Conservation (phyloP, 2,113 vertebrate species). For the Cephalopholis sonnerati region DNA sequence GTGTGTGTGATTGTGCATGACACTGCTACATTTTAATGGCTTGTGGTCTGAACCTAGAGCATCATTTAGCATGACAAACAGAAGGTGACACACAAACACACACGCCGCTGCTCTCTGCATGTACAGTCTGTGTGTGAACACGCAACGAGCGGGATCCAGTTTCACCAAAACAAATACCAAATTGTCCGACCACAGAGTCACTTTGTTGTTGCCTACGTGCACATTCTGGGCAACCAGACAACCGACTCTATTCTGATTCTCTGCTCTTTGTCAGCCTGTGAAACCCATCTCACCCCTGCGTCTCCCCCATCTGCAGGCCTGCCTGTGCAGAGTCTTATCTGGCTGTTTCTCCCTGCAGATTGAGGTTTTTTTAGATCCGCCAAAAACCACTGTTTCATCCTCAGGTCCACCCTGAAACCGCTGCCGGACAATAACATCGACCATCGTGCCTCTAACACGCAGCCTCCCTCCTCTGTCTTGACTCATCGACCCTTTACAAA, state of each 20-base stretch:
- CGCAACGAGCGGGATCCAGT: constrained; percentile 14
- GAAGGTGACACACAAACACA: constrained; percentile 44
- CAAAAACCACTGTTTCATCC: constrained; percentile 4
- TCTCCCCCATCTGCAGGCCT: not conserved
- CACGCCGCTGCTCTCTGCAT: not conserved
- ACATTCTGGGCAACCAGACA: constrained; percentile 42
- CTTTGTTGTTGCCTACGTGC: constrained; percentile 47
- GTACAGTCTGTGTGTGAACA: constrained; percentile 13
- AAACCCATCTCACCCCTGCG: not conserved
- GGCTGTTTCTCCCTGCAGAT: not conserved
- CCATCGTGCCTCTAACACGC: not conserved
- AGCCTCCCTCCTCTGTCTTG: constrained; percentile 9
- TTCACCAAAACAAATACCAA: constrained; percentile 47
- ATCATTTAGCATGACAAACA: constrained; percentile 49
- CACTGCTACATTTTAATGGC: constrained; percentile 40
- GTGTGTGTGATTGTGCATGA: constrained; percentile 41
- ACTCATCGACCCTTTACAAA: constrained; percentile 46
- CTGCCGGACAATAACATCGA: constrained; percentile 26
- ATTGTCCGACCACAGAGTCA: constrained; percentile 30
- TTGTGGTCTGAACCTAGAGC: constrained; percentile 48
- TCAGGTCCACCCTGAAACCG: constrained; percentile 24
- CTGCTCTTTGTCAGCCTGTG: not conserved
- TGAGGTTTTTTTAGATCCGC: constrained; percentile 2
- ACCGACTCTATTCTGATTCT: constrained; percentile 9
- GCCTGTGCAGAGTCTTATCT: constrained; percentile 13